These are phyloP conservation scores for Typhlichthys subterraneus DNA, from an alignment of 2,797 vertebrate species.

Conservation along the genomic window DNA sequence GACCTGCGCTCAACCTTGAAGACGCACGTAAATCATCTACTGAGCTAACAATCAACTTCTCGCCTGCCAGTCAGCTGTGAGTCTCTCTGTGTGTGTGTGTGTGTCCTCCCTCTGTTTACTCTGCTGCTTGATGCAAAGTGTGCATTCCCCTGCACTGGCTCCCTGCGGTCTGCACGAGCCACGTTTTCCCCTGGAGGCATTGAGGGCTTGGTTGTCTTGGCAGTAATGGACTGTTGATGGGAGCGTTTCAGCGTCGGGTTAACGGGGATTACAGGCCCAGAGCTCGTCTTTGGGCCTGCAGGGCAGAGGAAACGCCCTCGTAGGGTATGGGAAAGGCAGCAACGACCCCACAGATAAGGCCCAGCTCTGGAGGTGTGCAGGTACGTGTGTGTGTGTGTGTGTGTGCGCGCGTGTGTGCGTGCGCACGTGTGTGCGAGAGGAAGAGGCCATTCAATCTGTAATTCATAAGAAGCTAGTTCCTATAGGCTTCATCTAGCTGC, in stretches of 20 bases:
- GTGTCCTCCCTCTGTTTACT: constrained; percentile 64
- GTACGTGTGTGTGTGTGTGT: constrained; percentile 21
- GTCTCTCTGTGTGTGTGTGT: constrained; percentile 1
- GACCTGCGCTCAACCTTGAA: constrained; percentile 68
- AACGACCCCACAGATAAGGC: constrained; percentile 61
- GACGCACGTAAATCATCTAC: constrained; percentile 72
- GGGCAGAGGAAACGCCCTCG: constrained; percentile 69
- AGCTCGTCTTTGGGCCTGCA: constrained; percentile 49
- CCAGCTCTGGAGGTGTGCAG: constrained; percentile 18
- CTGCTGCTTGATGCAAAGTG: constrained; percentile 60
- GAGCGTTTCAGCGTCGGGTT: constrained; percentile 76
- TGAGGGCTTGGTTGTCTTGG: constrained; percentile 68
- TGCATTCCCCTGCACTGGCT: constrained; percentile 64
- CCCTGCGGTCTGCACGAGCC: constrained; percentile 65
- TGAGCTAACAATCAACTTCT: constrained; percentile 60
- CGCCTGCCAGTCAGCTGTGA: constrained; percentile 63
- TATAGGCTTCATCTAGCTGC: constrained; percentile 4
- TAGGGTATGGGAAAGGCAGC: constrained; percentile 64
- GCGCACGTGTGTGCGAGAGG: background rate
- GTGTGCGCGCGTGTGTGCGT: constrained; percentile 19
- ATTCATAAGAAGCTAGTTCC: constrained; percentile 22
- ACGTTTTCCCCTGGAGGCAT: constrained; percentile 65
- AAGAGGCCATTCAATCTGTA: constrained; percentile 25
- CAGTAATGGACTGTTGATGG: constrained; percentile 77
- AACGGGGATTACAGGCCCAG: constrained; percentile 73